These are phyloP conservation scores for Genyomyrus donnyi DNA, from an alignment of 2,113 vertebrate species.

Conservation along the genomic window DNA sequence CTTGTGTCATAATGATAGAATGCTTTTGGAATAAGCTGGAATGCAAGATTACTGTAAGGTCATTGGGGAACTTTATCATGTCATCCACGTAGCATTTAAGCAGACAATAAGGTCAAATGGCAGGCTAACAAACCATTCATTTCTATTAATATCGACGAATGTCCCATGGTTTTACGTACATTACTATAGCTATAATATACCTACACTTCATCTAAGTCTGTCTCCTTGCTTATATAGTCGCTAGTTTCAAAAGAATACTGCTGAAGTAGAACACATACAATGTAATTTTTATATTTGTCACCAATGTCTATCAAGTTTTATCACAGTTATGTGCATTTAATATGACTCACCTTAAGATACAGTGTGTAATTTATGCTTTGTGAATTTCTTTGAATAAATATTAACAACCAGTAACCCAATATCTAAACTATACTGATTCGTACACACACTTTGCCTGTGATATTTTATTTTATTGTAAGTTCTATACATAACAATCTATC, in stretches of 20 bases:
- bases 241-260: background rate
- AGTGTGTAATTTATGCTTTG: background rate
- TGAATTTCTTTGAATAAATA: background rate
- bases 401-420: background rate
- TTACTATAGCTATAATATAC: background rate
- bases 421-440: background rate
- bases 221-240: background rate
- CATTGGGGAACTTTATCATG: background rate
- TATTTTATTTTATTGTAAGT: background rate
- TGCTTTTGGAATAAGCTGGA: background rate
- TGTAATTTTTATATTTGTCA: background rate
- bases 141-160: background rate
- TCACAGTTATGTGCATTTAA: background rate
- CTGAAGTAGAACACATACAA: background rate
- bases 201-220: background rate
- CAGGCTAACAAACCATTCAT: background rate
- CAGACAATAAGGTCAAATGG: background rate
- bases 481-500: background rate
- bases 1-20: slow-evolving; percentile 6
- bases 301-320: background rate
- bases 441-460: background rate
- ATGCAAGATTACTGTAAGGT: background rate
- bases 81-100: background rate
- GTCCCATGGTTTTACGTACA: background rate
- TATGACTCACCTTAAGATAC: background rate